Evolutionary conservation across 2,113 vertebrate species (phyloP).

Genomic region (Cinclus cinclus): DNA sequence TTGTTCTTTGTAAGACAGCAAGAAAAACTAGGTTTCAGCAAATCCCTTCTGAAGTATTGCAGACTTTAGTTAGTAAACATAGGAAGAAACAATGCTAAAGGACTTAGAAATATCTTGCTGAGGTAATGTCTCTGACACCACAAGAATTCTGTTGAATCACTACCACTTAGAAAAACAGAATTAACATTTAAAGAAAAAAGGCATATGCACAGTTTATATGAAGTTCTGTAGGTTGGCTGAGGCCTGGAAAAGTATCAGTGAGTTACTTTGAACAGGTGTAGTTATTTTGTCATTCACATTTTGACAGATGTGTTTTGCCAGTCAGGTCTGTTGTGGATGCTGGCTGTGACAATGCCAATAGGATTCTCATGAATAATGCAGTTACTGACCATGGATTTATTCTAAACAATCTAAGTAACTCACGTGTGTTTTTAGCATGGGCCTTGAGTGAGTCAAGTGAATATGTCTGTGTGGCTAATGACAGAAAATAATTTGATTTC

Average conservation of each 20-base stretch:
- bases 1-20: background rate
- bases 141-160: background rate
- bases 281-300: background rate
- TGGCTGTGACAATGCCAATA: background rate
- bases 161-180: background rate
- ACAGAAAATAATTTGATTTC: background rate
- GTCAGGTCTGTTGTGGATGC: background rate
- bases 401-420: background rate
- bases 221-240: background rate
- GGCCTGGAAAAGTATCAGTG: background rate
- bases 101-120: background rate
- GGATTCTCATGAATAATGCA: background rate
- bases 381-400: background rate
- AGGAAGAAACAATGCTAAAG: background rate
- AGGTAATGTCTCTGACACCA: background rate
- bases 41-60: background rate
- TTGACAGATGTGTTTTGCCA: background rate
- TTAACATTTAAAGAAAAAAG: background rate
- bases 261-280: background rate
- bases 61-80: background rate
- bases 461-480: background rate
- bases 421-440: background rate
- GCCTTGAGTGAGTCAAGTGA: background rate
- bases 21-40: background rate
- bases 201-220: background rate